A percentile compares a stretch with the other conserved stretches of the same genome.
phyloP scores from a whole-genome alignment of 2,888 invertebrate genomes.

The Andrena bicolor region DNA sequence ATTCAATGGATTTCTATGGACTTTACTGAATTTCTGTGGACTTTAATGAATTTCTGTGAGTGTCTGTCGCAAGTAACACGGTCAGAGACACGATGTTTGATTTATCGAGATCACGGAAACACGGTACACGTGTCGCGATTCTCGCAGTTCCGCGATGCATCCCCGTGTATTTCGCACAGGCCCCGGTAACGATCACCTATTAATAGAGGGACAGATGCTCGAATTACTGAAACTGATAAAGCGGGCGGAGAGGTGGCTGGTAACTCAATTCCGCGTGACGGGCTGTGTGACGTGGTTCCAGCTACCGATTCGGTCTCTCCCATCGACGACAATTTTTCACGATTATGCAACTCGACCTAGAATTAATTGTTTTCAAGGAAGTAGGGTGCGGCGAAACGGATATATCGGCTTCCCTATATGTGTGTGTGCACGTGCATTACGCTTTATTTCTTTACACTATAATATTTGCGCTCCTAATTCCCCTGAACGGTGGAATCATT shows the following conservation, averaged over 20 bases:
- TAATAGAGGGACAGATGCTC: slow-evolving; percentile 46
- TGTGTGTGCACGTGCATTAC: slow-evolving; percentile 47
- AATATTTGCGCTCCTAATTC: background rate
- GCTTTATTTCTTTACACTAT: slow-evolving; percentile 32
- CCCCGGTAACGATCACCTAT: slow-evolving; percentile 27
- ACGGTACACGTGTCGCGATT: slow-evolving; percentile 3
- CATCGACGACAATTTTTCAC: slow-evolving; percentile 19
- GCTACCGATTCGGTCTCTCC: slow-evolving; percentile 30
- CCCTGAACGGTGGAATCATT: background rate
- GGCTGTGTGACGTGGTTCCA: slow-evolving; percentile 27
- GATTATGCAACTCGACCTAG: slow-evolving; percentile 65
- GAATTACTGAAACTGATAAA: slow-evolving; percentile 61
- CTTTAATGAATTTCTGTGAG: background rate
- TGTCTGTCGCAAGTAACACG: slow-evolving; percentile 9
- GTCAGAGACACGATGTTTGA: slow-evolving; percentile 6
- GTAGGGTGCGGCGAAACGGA: slow-evolving; percentile 58
- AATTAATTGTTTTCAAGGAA: slow-evolving; percentile 66
- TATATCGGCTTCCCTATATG: slow-evolving; percentile 33
- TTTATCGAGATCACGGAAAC: slow-evolving; percentile 27
- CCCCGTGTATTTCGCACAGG: background rate
- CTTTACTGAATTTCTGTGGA: background rate
- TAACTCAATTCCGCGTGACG: slow-evolving; percentile 58
- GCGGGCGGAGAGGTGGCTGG: slow-evolving; percentile 38
- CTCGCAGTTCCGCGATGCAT: slow-evolving; percentile 22
- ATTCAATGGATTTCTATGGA: background rate